A percentile compares a stretch with the other conserved stretches of the same genome.
phyloP scores from a whole-genome alignment of 2,113 vertebrate species.

The Peromyscus maniculatus region DNA sequence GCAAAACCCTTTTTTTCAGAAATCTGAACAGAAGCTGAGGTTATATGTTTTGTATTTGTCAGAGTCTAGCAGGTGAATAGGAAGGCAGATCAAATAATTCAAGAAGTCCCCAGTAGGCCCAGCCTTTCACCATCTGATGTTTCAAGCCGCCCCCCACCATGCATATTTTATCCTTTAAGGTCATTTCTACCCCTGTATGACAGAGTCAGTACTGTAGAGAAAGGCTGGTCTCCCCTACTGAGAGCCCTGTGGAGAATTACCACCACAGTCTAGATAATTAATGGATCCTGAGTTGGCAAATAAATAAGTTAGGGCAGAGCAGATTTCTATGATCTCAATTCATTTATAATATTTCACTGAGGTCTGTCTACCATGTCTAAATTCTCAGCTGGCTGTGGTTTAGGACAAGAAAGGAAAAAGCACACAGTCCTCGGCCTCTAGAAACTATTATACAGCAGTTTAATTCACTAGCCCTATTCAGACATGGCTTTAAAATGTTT shows the following conservation, averaged over 20 bases:
- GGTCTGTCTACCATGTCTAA: background rate
- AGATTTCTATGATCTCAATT: background rate
- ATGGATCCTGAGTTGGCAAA: background rate
- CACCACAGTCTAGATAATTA: background rate
- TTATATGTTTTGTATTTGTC: background rate
- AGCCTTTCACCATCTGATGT: background rate
- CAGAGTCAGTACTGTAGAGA: background rate
- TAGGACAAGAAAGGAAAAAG: background rate
- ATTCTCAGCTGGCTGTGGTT: background rate
- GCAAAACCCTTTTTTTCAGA: background rate
- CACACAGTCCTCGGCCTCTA: background rate
- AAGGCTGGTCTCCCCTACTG: background rate
- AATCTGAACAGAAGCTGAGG: background rate
- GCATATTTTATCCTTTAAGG: background rate
- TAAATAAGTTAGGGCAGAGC: background rate
- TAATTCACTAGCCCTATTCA: background rate
- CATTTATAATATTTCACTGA: background rate
- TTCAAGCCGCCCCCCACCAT: fast-evolving
- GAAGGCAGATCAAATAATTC: background rate
- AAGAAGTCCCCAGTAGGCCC: background rate
- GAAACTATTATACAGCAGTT: background rate
- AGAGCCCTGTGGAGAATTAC: background rate
- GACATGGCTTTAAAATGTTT: background rate
- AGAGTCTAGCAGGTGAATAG: background rate
- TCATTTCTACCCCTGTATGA: background rate